Evolutionary conservation across 1,140 invertebrate species (phyloP).

Genomic region (Phymorhynchus buccinoides): DNA sequence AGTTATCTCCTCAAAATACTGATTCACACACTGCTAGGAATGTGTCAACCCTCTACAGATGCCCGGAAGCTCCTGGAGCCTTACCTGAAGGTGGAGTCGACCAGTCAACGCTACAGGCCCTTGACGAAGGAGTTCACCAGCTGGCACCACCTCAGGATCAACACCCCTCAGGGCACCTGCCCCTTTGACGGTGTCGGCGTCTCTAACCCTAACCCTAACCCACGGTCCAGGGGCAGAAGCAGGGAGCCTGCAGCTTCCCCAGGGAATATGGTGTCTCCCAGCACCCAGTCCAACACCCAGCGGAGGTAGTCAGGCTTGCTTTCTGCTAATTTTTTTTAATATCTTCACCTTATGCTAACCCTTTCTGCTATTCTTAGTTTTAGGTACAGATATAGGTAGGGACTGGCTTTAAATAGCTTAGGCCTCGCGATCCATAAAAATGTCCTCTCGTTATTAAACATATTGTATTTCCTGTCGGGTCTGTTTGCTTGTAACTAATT

Average conservation of each 20-base stretch:
- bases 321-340: conserved; percentile 5
- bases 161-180: conserved; percentile 57
- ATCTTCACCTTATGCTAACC: too few species aligned
- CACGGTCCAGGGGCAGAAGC: conserved; percentile 25
- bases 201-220: conserved; percentile 24
- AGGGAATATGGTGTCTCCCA: neutral
- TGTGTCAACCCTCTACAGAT: conserved; percentile 27
- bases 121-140: conserved; percentile 47
- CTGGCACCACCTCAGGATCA: conserved; percentile 58
- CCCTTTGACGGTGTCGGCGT: conserved; percentile 62
- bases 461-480: too few species aligned
- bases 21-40: too few species aligned
- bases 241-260: neutral
- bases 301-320: neutral
- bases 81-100: conserved; percentile 59
- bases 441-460: too few species aligned
- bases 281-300: neutral
- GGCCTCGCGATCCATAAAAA: too few species aligned
- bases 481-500: too few species aligned
- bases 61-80: conserved; percentile 56
- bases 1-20: too few species aligned
- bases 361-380: too few species aligned
- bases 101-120: conserved; percentile 52
- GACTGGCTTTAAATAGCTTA: too few species aligned
- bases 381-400: too few species aligned